Evolutionary conservation across 1,140 invertebrate genomes (phyloP).

Genomic region (Eciton burchellii): DNA sequence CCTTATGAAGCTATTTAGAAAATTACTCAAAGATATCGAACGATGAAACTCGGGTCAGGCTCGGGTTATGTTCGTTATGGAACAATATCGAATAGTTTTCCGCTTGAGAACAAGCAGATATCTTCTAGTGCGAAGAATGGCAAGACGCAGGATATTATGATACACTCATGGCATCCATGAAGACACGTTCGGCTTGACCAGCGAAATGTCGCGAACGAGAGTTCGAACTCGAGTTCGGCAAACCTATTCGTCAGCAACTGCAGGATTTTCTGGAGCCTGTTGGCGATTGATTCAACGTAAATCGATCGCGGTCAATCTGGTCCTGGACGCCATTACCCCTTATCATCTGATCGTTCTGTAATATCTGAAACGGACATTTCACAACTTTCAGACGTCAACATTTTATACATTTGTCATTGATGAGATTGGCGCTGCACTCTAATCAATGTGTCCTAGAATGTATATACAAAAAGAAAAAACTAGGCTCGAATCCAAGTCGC

Average conservation of each 20-base stretch:
- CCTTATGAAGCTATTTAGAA: slow-evolving; percentile 16
- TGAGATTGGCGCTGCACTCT: not conserved
- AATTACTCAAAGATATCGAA: not conserved
- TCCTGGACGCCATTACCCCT: slow-evolving; percentile 87
- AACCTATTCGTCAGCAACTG: slow-evolving; percentile 87
- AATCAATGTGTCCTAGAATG: not conserved
- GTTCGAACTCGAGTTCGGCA: slow-evolving; percentile 36
- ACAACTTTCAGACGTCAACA: too few species aligned
- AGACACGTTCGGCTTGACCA: slow-evolving; percentile 33
- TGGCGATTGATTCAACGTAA: slow-evolving; percentile 87
- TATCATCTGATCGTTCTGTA: slow-evolving; percentile 89
- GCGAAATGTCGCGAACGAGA: slow-evolving; percentile 28
- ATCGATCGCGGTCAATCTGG: slow-evolving; percentile 87
- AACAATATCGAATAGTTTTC: slow-evolving; percentile 9
- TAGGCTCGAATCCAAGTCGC: not conserved
- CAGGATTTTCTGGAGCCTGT: slow-evolving; percentile 87
- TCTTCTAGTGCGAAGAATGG: slow-evolving; percentile 22
- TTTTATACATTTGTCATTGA: slow-evolving; percentile 1
- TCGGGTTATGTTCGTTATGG: not conserved
- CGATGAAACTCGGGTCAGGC: not conserved
- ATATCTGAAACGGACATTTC: slow-evolving; percentile 85
- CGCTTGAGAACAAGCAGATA: slow-evolving; percentile 12
- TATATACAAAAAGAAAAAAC: not conserved
- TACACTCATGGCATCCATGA: slow-evolving; percentile 52
- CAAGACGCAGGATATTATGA: slow-evolving; percentile 26